Evolutionary conservation across 2,888 invertebrate genomes (phyloP), one percentile per base, ranked within the genome.

Genomic region (Pegoplata infirma): DNA sequence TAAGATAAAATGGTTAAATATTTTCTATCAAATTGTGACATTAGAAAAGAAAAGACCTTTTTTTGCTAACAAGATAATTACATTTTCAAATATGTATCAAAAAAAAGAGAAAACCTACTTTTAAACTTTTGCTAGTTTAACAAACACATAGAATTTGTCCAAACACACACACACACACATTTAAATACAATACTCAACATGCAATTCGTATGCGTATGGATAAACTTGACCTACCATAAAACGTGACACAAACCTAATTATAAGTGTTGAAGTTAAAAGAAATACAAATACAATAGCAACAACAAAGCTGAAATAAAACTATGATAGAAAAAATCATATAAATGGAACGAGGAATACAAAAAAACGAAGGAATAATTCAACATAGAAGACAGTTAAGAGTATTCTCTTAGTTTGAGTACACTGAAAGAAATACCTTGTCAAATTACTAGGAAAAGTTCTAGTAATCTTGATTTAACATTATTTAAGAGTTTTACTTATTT

Each of bases 221-320:
- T 78, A 78, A 78, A 78, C 78, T 78, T 78, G 78, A 78, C 78
- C 78, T 78, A 78, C 78, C 69, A 78, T 78, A 78, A 78, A 78
- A 74, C 69, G 78, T 78, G 74, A 78, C 78, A 78, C 66, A 78
- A 78, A 78, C 78, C 78, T 64, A 78, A 71, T 78, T 78, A 78
- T 61, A 78, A 77, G 55, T 68, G 63, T 67, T 68, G 59, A 67
- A 66, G 59, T 66, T 56, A 21, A n/a, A n/a, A 72, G 19, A 56
- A 73, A 49, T 32, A n/a, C n/a, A 46, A 69, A 36, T 40, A 40
- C 69, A 17, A 64, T 25, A 46, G 46, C 21, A 49, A 56, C 32
- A n/a, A n/a, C n/a, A n/a, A n/a, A n/a, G n/a, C n/a, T n/a, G n/a
- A n/a, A n/a, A 58, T 12, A 55, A 59, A 68, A 21, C 46, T 21